Evolutionary conservation across 1,140 invertebrate genomes (phyloP).

Genomic region (Harlomillsia oculata): DNA sequence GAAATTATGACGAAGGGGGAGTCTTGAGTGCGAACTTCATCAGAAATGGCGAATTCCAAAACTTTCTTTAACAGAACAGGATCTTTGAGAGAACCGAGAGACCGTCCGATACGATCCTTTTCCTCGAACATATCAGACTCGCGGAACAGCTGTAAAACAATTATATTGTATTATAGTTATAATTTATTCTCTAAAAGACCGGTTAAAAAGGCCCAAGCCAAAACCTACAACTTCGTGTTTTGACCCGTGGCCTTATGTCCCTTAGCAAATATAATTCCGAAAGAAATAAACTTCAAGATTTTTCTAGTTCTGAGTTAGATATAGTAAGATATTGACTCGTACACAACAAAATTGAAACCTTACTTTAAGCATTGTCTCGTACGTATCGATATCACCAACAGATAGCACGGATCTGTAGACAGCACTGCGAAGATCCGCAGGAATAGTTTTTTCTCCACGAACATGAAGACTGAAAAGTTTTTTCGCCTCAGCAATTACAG

Average conservation of each 20-base stretch:
- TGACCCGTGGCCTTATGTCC: too few relatives aligned
- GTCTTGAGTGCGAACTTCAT: constrained; percentile 84
- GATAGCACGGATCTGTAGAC: constrained; percentile 77
- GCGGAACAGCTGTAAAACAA: constrained; percentile 56
- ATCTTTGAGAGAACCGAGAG: constrained; percentile 66
- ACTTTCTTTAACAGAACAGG: constrained; percentile 60
- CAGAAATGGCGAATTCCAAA: constrained; percentile 80
- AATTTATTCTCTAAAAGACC: background rate
- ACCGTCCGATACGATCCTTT: constrained; percentile 73
- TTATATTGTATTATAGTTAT: background rate
- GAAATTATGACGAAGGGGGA: constrained; percentile 78
- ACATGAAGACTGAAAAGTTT: constrained; percentile 60
- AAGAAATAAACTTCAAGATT: too few relatives aligned
- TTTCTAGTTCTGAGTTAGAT: too few relatives aligned
- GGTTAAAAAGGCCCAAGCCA: too few relatives aligned
- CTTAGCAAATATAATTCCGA: too few relatives aligned
- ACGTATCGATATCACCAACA: constrained; percentile 58
- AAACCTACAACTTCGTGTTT: too few relatives aligned
- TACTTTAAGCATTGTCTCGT: constrained; percentile 64
- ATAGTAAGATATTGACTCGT: too few relatives aligned
- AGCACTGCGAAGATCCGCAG: constrained; percentile 76
- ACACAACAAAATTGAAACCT: constrained; percentile 14
- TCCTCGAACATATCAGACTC: constrained; percentile 83
- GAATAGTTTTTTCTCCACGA: constrained; percentile 51
- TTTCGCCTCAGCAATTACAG: constrained; percentile 61